Evolutionary conservation across 2,888 invertebrate genomes (phyloP).

Genomic region (Criorhina ranunculi): DNA sequence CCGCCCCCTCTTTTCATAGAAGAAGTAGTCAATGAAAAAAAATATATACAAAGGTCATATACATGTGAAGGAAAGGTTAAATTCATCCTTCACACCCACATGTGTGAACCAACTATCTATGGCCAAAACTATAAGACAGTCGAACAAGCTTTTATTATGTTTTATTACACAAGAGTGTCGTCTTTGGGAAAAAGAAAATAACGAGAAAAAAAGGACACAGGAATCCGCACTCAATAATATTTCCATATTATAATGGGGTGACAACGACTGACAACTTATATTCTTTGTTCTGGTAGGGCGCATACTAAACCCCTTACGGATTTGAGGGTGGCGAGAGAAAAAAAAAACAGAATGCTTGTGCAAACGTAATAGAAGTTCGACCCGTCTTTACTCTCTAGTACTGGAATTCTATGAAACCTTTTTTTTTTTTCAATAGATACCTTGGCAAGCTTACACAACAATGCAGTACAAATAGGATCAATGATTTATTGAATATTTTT

Average conservation of each 20-base stretch:
- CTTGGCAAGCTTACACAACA: conserved; percentile 64
- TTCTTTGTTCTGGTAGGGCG: conserved; percentile 54
- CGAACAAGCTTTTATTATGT: conserved; percentile 61
- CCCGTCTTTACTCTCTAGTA: conserved; percentile 15
- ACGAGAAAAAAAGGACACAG: conserved; percentile 55
- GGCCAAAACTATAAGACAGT: conserved; percentile 31
- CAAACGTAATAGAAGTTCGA: conserved; percentile 20
- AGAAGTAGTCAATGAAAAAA: neutral
- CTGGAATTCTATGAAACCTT: conserved; percentile 37
- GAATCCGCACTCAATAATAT: conserved; percentile 65
- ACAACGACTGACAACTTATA: conserved; percentile 68
- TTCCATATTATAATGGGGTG: conserved; percentile 73
- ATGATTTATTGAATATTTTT: conserved; percentile 77
- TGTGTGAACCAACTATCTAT: conserved; percentile 15
- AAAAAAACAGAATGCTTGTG: conserved; percentile 29
- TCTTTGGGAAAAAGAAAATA: conserved; percentile 48
- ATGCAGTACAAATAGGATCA: conserved; percentile 76
- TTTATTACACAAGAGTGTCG: conserved; percentile 65
- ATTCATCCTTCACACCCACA: conserved; percentile 19
- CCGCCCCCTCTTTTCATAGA: too few species aligned
- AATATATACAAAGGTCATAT: neutral
- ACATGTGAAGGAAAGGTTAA: conserved; percentile 13
- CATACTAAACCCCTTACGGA: conserved; percentile 36
- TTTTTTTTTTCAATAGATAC: conserved; percentile 34
- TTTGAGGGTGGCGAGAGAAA: conserved; percentile 31